Conservation (phyloP, 2,113 vertebrate species). For the Tauraco erythrolophus region DNA sequence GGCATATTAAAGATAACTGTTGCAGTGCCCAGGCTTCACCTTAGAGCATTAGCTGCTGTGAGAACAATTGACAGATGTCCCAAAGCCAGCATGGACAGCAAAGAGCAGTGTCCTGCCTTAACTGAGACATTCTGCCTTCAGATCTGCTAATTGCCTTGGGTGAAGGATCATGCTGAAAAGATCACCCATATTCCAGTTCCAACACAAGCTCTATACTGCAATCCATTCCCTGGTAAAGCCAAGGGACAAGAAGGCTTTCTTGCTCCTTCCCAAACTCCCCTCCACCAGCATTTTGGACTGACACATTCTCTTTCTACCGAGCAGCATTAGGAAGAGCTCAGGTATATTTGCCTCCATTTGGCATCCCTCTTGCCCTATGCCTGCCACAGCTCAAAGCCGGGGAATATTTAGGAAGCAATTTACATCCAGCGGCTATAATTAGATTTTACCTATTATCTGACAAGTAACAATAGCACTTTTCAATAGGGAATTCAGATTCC, state of each 20-base stretch:
- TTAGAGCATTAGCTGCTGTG: background rate
- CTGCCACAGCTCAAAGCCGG: background rate
- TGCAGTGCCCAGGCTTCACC: background rate
- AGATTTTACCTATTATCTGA: background rate
- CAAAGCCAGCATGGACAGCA: rapidly evolving
- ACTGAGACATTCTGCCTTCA: background rate
- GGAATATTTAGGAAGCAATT: background rate
- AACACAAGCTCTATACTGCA: background rate
- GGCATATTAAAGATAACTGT: background rate
- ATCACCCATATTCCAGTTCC: rapidly evolving
- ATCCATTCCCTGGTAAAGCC: background rate
- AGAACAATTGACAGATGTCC: background rate
- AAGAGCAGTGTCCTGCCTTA: background rate
- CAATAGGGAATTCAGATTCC: background rate
- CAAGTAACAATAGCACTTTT: background rate
- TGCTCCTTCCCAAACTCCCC: background rate
- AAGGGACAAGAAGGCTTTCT: background rate
- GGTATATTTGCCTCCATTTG: background rate
- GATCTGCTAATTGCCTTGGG: background rate
- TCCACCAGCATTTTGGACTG: background rate
- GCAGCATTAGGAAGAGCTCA: background rate
- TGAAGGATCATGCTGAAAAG: background rate
- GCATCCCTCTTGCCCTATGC: background rate
- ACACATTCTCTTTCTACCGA: background rate
- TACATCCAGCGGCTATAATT: background rate